A percentile compares a stretch with the other conserved stretches of the same genome.
These are phyloP conservation scores for Eptesicus fuscus DNA, from an alignment of 2,113 vertebrate species.

Conservation along the genomic window DNA sequence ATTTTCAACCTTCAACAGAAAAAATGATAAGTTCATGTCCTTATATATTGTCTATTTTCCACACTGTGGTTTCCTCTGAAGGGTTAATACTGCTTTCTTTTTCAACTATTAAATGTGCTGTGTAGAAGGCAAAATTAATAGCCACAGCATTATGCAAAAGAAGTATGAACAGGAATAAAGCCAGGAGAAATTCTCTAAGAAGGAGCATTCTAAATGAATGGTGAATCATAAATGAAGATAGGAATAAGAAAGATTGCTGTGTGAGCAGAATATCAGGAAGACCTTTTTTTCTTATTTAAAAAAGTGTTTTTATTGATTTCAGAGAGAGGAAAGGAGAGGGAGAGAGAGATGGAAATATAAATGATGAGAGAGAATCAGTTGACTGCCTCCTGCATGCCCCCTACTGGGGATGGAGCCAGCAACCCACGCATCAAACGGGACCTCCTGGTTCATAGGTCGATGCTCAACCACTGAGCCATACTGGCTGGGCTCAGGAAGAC, in stretches of 20 bases:
- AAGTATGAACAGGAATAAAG: not conserved
- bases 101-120: not conserved
- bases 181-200: conserved; percentile 5
- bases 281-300: not conserved
- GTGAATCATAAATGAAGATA: not conserved
- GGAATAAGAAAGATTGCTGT: not conserved
- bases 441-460: no score
- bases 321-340: no score
- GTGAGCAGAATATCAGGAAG: not conserved
- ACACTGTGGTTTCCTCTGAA: not conserved
- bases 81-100: conserved; percentile 27
- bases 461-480: no score
- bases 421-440: no score
- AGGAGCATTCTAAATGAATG: not conserved
- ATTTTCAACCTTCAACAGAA: not conserved
- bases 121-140: not conserved
- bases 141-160: not conserved
- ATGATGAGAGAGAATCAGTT: no score
- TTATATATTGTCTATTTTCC: not conserved
- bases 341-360: no score
- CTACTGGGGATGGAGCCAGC: no score
- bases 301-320: no score
- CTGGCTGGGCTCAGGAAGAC: not conserved
- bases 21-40: not conserved
- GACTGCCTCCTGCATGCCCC: no score